Evolutionary conservation across 2,888 invertebrate species (phyloP).

Genomic region (Hartigia nigra): DNA sequence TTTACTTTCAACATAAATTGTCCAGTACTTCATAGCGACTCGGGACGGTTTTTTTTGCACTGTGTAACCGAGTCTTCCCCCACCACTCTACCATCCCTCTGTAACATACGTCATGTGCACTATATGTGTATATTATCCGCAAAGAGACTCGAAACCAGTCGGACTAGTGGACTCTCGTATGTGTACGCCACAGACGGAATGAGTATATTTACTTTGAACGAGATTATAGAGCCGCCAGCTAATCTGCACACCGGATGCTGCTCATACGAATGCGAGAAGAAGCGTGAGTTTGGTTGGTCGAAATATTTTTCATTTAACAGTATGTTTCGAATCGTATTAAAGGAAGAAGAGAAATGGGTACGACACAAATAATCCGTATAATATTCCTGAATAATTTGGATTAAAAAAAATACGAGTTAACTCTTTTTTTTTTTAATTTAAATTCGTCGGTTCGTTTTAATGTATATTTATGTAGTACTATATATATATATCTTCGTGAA

Average conservation of each 20-base stretch:
- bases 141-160: background rate
- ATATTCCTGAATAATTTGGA: background rate
- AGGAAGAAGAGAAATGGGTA: background rate
- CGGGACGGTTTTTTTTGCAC: background rate
- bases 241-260: background rate
- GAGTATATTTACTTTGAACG: background rate
- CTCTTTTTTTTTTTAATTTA: background rate
- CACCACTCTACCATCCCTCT: background rate
- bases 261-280: background rate
- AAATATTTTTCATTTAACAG: background rate
- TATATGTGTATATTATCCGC: background rate
- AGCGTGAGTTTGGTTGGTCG: background rate
- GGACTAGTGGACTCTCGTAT: background rate
- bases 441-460: background rate
- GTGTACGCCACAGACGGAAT: background rate
- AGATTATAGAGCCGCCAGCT: background rate
- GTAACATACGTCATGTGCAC: background rate
- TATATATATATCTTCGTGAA: background rate
- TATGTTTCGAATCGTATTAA: background rate
- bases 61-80: background rate
- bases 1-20: too few species aligned
- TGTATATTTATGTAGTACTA: background rate
- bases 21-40: background rate
- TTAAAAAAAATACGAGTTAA: background rate
- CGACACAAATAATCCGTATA: background rate